Conservation (phyloP, 1,140 invertebrate species). For the Andricus grossulariae region DNA sequence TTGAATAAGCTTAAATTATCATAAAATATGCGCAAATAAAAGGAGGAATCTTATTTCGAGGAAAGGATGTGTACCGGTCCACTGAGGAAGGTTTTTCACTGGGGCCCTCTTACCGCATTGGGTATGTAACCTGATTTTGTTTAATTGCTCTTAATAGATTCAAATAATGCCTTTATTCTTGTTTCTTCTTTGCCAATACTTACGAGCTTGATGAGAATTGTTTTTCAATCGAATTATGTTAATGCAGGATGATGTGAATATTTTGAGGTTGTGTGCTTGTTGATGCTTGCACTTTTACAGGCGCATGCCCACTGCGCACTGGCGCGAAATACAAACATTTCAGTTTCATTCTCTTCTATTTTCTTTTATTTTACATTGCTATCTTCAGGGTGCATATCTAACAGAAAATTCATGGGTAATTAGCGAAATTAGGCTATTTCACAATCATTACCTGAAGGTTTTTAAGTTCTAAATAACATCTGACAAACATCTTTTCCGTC, state of each 20-base stretch:
- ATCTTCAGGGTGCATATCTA: too few species aligned
- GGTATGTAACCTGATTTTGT: constrained; percentile 75
- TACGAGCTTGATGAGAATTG: not conserved
- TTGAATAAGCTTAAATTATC: not conserved
- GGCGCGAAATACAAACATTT: not conserved
- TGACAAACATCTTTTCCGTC: too few species aligned
- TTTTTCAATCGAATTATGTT: too few species aligned
- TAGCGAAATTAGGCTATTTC: too few species aligned
- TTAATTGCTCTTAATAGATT: not conserved
- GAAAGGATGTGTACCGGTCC: constrained; percentile 75
- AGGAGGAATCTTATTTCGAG: not conserved
- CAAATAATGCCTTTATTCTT: not conserved
- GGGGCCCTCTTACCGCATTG: constrained; percentile 86
- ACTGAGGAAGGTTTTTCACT: constrained; percentile 82
- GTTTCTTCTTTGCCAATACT: not conserved
- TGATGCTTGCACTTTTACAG: not conserved
- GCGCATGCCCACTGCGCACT: not conserved
- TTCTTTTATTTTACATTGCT: too few species aligned
- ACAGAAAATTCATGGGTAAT: too few species aligned
- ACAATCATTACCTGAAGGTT: too few species aligned
- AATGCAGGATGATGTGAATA: too few species aligned
- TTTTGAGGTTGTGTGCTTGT: not conserved
- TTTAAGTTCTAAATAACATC: too few species aligned
- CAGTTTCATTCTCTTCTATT: not conserved
- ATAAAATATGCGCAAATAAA: constrained; percentile 15